Conservation (phyloP, 2,888 invertebrate genomes). For the Phoronis australis region DNA sequence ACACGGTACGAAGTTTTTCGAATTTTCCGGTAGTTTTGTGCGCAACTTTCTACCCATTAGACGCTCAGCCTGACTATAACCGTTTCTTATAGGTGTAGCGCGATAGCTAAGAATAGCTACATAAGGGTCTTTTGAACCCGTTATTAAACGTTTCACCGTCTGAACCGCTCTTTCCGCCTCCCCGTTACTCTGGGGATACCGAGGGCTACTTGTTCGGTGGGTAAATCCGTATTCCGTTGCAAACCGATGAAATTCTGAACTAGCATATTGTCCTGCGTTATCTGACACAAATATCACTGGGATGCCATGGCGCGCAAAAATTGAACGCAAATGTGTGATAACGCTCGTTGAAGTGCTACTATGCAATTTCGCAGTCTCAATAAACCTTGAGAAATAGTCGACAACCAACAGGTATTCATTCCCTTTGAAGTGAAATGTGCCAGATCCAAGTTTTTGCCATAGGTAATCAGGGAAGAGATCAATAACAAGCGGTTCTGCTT, state of each 20-base stretch:
- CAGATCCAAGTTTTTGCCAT: constrained; percentile 10
- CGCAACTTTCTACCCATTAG: background rate
- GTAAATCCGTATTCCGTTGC: background rate
- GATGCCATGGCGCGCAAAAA: constrained; percentile 16
- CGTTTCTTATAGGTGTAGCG: too few species aligned
- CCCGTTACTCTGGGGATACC: constrained; percentile 4
- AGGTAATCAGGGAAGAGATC: constrained; percentile 7
- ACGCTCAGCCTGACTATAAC: background rate
- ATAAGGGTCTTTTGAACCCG: background rate
- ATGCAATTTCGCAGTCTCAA: constrained; percentile 1
- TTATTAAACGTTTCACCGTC: background rate
- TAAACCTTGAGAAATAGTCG: constrained; percentile 3
- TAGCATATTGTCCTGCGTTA: constrained; percentile 8
- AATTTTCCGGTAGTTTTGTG: background rate
- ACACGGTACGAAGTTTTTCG: too few species aligned
- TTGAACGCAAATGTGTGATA: constrained; percentile 16
- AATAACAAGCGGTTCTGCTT: too few species aligned
- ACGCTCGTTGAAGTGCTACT: constrained; percentile 3
- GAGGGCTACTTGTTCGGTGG: constrained; percentile 5
- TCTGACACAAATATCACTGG: constrained; percentile 10
- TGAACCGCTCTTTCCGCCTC: constrained; percentile 5
- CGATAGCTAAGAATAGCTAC: background rate
- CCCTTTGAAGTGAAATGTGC: constrained; percentile 7
- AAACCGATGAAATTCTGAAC: background rate
- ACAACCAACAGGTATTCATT: constrained; percentile 1